Percentiles rank a stretch among this genome's conserved stretches.
Evolutionary conservation across 2,888 invertebrate genomes (phyloP).

Genomic region (Panzeria rudis): DNA sequence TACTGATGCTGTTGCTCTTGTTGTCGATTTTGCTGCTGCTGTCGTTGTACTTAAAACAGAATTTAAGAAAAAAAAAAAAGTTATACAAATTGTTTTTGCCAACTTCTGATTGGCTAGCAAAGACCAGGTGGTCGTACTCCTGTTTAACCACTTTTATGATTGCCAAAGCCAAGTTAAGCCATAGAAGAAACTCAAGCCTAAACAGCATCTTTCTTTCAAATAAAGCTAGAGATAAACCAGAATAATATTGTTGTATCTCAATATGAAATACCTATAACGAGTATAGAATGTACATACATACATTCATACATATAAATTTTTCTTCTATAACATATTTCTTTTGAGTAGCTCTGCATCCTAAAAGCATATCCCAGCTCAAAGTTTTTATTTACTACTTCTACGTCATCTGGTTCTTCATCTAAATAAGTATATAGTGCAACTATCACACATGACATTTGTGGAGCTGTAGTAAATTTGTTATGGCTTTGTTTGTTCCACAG

Average conservation of each 20-base stretch:
- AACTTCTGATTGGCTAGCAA: slow-evolving; percentile 70
- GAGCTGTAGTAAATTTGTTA: slow-evolving; percentile 10
- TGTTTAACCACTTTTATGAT: slow-evolving; percentile 72
- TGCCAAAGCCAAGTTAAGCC: slow-evolving; percentile 55
- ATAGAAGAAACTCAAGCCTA: slow-evolving; percentile 39
- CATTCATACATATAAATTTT: not conserved
- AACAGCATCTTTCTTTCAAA: slow-evolving; percentile 66
- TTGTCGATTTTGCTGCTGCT: slow-evolving; percentile 16
- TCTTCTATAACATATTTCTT: not conserved
- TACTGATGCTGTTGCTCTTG: slow-evolving; percentile 39
- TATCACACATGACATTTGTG: slow-evolving; percentile 11
- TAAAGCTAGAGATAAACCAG: slow-evolving; percentile 51
- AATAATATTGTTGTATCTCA: slow-evolving; percentile 46
- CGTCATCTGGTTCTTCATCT: slow-evolving; percentile 13
- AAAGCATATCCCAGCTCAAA: slow-evolving; percentile 25
- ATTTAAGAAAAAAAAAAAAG: slow-evolving; percentile 12
- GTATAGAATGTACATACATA: not conserved
- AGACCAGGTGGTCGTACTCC: slow-evolving; percentile 73
- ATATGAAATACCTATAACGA: slow-evolving; percentile 28
- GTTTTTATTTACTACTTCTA: slow-evolving; percentile 22
- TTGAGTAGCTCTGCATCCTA: slow-evolving; percentile 30
- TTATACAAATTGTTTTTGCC: slow-evolving; percentile 72
- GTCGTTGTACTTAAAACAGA: slow-evolving; percentile 51
- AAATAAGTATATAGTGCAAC: not conserved
- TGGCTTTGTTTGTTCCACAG: not conserved